Evolutionary conservation across 2,113 vertebrate species (phyloP).

Genomic region (Arothron firmamentum): DNA sequence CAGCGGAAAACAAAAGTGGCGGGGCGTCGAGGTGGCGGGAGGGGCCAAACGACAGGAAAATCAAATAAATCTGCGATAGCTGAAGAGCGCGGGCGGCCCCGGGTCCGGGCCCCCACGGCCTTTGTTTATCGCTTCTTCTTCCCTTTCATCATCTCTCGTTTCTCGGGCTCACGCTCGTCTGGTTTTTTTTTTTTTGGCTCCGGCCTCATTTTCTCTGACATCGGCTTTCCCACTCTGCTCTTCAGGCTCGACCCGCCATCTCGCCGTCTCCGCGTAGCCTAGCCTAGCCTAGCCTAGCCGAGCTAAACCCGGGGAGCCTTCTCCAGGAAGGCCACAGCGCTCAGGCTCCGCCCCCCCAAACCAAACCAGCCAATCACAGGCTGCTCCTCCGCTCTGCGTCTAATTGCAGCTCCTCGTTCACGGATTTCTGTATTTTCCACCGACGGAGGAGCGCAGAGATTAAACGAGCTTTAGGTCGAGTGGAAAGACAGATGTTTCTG

Average conservation of each 20-base stretch:
- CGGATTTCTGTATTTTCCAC: too few species aligned
- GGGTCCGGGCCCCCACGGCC: conserved; percentile 41
- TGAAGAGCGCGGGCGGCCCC: conserved; percentile 47
- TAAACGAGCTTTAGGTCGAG: too few species aligned
- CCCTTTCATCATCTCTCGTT: conserved; percentile 1
- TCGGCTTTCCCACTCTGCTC: conserved; percentile 1
- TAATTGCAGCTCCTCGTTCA: too few species aligned
- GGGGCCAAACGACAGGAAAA: conserved; percentile 45
- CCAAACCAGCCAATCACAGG: too few species aligned
- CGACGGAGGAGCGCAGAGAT: too few species aligned
- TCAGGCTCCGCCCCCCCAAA: too few species aligned
- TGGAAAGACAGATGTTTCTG: too few species aligned
- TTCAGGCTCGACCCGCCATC: too few species aligned
- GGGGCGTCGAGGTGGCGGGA: conserved; percentile 43
- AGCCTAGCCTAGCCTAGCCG: background rate
- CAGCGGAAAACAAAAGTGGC: conserved; percentile 50
- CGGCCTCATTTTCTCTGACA: background rate
- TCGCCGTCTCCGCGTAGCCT: too few species aligned
- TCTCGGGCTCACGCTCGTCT: background rate
- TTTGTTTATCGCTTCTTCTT: conserved; percentile 22
- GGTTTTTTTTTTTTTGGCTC: conserved; percentile 2
- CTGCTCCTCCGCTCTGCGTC: too few species aligned
- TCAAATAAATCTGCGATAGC: conserved; percentile 60
- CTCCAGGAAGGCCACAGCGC: too few species aligned
- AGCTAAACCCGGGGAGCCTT: background rate